phyloP scores from a whole-genome alignment of 2,888 invertebrate species.

The Periphyllus acericola region DNA sequence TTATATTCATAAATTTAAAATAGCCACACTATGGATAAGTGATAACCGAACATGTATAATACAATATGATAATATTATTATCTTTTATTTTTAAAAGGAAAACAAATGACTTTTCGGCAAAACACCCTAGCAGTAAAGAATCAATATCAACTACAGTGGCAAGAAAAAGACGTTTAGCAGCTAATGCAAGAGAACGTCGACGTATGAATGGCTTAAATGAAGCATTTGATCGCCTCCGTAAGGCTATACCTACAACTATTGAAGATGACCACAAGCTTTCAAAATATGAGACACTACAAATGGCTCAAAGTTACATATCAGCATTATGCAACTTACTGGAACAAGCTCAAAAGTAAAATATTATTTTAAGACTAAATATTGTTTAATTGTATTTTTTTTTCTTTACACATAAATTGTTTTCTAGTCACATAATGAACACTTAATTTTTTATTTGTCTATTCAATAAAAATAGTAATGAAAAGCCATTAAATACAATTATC shows the following conservation, averaged over 20 bases:
- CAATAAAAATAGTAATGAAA: constrained; percentile 49
- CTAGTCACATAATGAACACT: constrained; percentile 51
- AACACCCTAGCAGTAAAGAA: constrained; percentile 34
- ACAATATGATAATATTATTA: neutral
- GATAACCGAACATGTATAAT: neutral
- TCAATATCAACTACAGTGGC: constrained; percentile 69
- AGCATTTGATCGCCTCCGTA: constrained; percentile 78
- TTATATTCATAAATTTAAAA: neutral
- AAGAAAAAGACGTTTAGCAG: constrained; percentile 75
- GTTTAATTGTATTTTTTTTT: constrained; percentile 3
- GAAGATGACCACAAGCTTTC: constrained; percentile 79
- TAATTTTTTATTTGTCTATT: constrained; percentile 13
- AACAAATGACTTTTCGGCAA: neutral
- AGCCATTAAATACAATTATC: constrained; percentile 32
- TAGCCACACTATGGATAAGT: neutral
- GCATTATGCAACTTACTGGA: constrained; percentile 77
- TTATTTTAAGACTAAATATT: neutral
- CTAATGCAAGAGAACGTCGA: constrained; percentile 79
- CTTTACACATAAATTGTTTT: constrained; percentile 45
- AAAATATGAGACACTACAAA: constrained; percentile 82
- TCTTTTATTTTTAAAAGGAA: constrained; percentile 1
- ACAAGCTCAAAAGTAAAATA: constrained; percentile 48
- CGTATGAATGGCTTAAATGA: constrained; percentile 81
- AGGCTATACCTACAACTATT: constrained; percentile 76
- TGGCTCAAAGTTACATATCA: constrained; percentile 81